These are phyloP conservation scores for Meles meles DNA, from an alignment of 2,113 vertebrate species.

Conservation along the genomic window DNA sequence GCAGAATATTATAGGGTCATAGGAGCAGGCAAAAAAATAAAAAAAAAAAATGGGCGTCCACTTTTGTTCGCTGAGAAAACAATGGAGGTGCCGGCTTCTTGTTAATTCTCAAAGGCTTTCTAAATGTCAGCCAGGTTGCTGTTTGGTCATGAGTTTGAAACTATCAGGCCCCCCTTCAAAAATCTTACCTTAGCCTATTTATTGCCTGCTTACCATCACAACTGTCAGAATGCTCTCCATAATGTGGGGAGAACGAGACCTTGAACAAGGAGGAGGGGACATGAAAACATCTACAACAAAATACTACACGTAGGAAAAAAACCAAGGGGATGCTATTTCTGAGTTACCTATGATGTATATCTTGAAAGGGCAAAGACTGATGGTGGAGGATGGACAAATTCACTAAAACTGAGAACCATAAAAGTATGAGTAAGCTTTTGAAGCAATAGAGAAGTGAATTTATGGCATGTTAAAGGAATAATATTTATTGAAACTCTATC, in stretches of 20 bases:
- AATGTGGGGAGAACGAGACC: not conserved
- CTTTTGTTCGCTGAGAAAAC: not conserved
- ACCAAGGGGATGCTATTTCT: not conserved
- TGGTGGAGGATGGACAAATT: slow-evolving; percentile 16
- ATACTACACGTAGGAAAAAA: not conserved
- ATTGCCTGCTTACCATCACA: not conserved
- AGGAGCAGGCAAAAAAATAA: not conserved
- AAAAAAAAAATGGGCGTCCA: not conserved
- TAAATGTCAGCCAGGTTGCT: slow-evolving; percentile 15
- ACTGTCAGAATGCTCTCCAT: not conserved
- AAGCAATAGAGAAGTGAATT: slow-evolving; percentile 30
- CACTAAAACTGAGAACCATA: slow-evolving; percentile 22
- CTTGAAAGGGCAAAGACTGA: slow-evolving; percentile 4
- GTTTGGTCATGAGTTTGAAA: slow-evolving; percentile 30
- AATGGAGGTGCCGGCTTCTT: not conserved
- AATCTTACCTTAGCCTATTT: not conserved
- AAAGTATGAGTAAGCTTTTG: slow-evolving; percentile 15
- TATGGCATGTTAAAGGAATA: slow-evolving; percentile 37
- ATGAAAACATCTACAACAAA: not conserved
- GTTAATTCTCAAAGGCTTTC: slow-evolving; percentile 11
- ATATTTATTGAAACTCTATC: slow-evolving; percentile 54
- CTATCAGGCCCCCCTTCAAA: not conserved
- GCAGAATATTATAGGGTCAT: not conserved
- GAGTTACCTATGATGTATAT: not conserved
- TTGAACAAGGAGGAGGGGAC: not conserved